Evolutionary conservation across 2,797 vertebrate species (phyloP).

Genomic region (Denticeps clupeoides): DNA sequence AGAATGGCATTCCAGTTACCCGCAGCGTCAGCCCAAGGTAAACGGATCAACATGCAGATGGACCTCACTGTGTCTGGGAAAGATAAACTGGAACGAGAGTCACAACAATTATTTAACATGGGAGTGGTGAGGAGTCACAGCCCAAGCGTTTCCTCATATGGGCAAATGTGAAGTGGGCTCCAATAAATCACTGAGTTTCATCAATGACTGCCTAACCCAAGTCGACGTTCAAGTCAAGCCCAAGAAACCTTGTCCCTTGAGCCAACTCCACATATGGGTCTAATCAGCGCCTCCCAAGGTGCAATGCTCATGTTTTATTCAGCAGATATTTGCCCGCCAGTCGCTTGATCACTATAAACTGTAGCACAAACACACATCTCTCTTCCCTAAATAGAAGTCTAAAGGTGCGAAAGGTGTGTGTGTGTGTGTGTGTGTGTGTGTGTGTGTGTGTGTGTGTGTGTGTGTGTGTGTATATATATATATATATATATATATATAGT

Average conservation of each 20-base stretch:
- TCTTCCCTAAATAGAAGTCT: not conserved
- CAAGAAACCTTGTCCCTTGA: slow-evolving; percentile 20
- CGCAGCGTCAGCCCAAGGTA: not conserved
- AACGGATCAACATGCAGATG: not conserved
- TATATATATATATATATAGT: no score
- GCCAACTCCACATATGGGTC: slow-evolving; percentile 41
- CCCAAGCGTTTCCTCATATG: slow-evolving; percentile 10
- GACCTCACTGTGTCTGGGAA: not conserved
- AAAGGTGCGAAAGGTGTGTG: slow-evolving; percentile 5
- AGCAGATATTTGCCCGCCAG: slow-evolving; percentile 40
- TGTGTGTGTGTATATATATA: no score
- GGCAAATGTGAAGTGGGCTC: slow-evolving; percentile 4
- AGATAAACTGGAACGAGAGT: slow-evolving; percentile 5
- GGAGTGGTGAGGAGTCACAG: not conserved
- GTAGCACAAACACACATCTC: slow-evolving; percentile 34
- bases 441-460: slow-evolving; percentile 7
- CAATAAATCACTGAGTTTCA: slow-evolving; percentile 17
- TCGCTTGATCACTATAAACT: slow-evolving; percentile 50
- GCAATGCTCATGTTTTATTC: slow-evolving; percentile 55
- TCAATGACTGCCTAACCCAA: slow-evolving; percentile 10
- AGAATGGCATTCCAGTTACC: not conserved
- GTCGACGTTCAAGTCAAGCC: slow-evolving; percentile 6
- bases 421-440: slow-evolving; percentile 4
- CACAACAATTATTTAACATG: slow-evolving; percentile 6
- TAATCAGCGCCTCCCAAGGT: slow-evolving; percentile 51